phyloP scores from a whole-genome alignment of 2,888 invertebrate genomes.

The Agriotes lineatus region DNA sequence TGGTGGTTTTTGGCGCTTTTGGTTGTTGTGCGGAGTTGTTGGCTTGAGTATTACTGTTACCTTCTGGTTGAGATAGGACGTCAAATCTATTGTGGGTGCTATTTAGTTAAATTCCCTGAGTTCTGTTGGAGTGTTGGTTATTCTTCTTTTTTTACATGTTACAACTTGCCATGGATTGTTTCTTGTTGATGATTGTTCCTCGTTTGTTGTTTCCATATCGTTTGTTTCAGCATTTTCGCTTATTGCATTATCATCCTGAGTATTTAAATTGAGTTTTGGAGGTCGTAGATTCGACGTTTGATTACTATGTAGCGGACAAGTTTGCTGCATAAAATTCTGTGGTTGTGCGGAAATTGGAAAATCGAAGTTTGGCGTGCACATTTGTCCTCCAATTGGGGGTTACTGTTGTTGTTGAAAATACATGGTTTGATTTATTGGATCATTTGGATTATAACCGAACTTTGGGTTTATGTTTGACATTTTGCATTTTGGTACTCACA shows the following conservation, averaged over 20 bases:
- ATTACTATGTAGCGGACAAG: too few species aligned
- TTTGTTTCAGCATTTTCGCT: neutral
- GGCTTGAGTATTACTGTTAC: slow-evolving; percentile 17
- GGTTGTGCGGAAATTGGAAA: too few species aligned
- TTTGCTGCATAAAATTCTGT: neutral
- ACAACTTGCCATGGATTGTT: slow-evolving; percentile 12
- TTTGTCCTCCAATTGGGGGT: too few species aligned
- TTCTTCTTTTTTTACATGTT: slow-evolving; percentile 10
- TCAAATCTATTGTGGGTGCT: slow-evolving; percentile 17
- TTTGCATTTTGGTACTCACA: too few species aligned
- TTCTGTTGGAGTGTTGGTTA: slow-evolving; percentile 23
- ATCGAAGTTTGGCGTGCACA: too few species aligned
- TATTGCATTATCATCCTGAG: too few species aligned
- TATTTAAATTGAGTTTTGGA: too few species aligned
- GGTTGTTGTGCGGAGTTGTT: slow-evolving; percentile 24
- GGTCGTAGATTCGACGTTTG: too few species aligned
- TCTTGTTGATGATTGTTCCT: slow-evolving; percentile 20
- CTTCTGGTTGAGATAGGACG: slow-evolving; percentile 17
- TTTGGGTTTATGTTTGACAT: too few species aligned
- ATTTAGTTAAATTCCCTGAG: slow-evolving; percentile 11
- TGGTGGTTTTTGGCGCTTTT: slow-evolving; percentile 2
- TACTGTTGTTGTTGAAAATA: too few species aligned
- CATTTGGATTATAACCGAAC: neutral
- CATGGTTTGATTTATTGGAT: neutral
- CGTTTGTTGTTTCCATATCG: slow-evolving; percentile 13